These are phyloP conservation scores for Drosophila testacea DNA, from an alignment of 2,888 invertebrate genomes.

Conservation along the genomic window DNA sequence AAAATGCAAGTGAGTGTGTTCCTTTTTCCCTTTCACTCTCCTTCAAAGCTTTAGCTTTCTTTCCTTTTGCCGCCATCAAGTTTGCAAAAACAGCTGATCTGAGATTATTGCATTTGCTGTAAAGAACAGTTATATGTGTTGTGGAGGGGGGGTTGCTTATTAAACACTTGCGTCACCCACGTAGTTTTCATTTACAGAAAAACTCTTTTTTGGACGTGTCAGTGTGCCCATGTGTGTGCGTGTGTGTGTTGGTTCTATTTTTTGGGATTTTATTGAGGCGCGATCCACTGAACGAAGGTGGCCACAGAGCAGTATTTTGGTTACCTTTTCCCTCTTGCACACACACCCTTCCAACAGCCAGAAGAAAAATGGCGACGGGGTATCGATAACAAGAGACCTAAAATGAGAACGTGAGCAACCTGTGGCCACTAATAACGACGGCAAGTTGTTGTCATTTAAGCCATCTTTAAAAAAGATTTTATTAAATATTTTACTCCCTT, in stretches of 20 bases:
- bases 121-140: constrained; percentile 12
- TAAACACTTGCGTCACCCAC: constrained; percentile 75
- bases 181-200: constrained; percentile 44
- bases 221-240: constrained; percentile 5
- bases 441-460: not conserved
- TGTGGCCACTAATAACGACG: constrained; percentile 42
- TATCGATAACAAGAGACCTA: constrained; percentile 71
- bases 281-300: constrained; percentile 50
- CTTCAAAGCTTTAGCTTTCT: constrained; percentile 13
- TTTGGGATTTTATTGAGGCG: constrained; percentile 58
- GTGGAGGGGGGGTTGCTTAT: constrained; percentile 29
- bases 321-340: constrained; percentile 66
- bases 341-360: constrained; percentile 61
- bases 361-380: constrained; percentile 83
- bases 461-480: not conserved
- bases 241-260: constrained; percentile 32
- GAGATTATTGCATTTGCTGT: constrained; percentile 61
- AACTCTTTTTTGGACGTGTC: constrained; percentile 42
- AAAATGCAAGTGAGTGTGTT: not conserved
- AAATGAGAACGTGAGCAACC: constrained; percentile 67
- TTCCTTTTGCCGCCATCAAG: constrained; percentile 43
- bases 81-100: constrained; percentile 68
- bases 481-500: not conserved
- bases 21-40: constrained; percentile 21
- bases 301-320: constrained; percentile 71